Evolutionary conservation across 1,140 invertebrate genomes (phyloP).

Genomic region (Lysiphlebus fabarum): DNA sequence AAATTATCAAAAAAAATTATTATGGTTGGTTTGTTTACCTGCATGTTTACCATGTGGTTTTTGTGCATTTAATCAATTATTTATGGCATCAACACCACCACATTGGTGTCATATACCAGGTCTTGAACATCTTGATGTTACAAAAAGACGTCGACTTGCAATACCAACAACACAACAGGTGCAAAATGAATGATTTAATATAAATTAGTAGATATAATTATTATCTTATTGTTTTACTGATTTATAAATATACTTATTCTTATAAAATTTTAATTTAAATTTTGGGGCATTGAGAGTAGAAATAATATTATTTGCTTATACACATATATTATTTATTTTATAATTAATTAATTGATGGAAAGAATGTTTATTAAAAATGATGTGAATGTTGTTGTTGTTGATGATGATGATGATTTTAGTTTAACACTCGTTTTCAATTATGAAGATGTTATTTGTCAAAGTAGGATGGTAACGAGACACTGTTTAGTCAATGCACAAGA

Average conservation of each 20-base stretch:
- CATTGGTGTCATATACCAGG: slow-evolving; percentile 78
- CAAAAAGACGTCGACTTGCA: slow-evolving; percentile 61
- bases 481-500: slow-evolving; percentile 62
- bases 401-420: background rate
- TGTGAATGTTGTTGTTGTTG: too few relatives aligned
- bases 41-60: slow-evolving; percentile 86
- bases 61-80: slow-evolving; percentile 86
- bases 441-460: slow-evolving; percentile 29
- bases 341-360: too few relatives aligned
- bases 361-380: too few relatives aligned
- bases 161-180: slow-evolving; percentile 57
- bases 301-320: too few relatives aligned
- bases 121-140: slow-evolving; percentile 54
- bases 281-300: too few relatives aligned
- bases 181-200: slow-evolving; percentile 1
- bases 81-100: slow-evolving; percentile 77
- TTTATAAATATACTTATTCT: too few relatives aligned
- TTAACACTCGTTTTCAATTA: slow-evolving; percentile 17
- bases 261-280: too few relatives aligned
- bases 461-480: slow-evolving; percentile 48
- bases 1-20: slow-evolving; percentile 77
- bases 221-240: too few relatives aligned
- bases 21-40: slow-evolving; percentile 83
- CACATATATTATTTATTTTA: too few relatives aligned
- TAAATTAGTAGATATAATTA: too few relatives aligned